phyloP scores from a whole-genome alignment of 2,797 vertebrate genomes.

The Lepidocolaptes lacrymiger region DNA sequence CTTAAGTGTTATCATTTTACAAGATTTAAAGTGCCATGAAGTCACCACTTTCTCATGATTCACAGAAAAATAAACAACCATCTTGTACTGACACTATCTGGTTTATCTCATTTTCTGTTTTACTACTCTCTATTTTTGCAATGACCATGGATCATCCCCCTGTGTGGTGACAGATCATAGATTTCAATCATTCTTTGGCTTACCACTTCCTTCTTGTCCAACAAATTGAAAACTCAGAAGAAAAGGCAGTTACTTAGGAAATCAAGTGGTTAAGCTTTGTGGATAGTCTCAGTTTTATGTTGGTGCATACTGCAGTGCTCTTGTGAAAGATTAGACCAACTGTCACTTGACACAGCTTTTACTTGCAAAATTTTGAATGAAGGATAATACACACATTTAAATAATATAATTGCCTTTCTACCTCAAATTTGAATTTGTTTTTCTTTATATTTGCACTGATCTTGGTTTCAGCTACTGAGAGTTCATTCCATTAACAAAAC shows the following conservation, averaged over 20 bases:
- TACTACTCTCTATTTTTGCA: background rate
- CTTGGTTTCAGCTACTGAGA: background rate
- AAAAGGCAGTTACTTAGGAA: constrained; percentile 77
- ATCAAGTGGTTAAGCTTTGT: constrained; percentile 71
- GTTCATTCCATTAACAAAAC: background rate
- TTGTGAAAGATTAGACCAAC: constrained; percentile 64
- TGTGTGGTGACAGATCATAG: constrained; percentile 47
- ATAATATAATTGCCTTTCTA: background rate
- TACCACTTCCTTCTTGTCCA: constrained; percentile 75
- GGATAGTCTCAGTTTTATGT: constrained; percentile 30
- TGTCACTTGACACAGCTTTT: background rate
- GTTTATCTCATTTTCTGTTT: constrained; percentile 8
- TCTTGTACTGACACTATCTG: background rate
- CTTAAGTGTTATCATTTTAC: background rate
- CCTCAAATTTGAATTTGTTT: background rate
- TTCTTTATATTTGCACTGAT: background rate
- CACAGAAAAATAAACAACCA: background rate
- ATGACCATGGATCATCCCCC: background rate
- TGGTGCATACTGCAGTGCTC: background rate
- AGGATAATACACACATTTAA: background rate
- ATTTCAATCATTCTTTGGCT: constrained; percentile 62
- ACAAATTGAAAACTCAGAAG: constrained; percentile 59
- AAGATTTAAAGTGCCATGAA: background rate
- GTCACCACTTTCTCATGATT: background rate
- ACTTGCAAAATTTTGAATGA: background rate